A percentile compares a stretch with the other conserved stretches of the same genome.
These are phyloP conservation scores for Periophthalmus modestus DNA, from an alignment of 2,113 vertebrate species.

Conservation along the genomic window DNA sequence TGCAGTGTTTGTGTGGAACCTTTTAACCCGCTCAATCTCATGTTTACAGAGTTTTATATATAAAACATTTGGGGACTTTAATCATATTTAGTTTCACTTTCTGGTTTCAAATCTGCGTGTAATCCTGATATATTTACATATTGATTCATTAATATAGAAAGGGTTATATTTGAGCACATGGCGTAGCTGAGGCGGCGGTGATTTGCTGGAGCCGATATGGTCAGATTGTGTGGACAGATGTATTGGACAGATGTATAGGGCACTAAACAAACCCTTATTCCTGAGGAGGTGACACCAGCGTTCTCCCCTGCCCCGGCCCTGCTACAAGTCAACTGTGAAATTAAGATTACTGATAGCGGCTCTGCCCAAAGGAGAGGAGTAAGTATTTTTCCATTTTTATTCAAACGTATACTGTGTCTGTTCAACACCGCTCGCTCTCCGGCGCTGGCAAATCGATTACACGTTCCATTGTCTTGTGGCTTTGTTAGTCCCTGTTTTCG, in stretches of 20 bases:
- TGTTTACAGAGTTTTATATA: not conserved
- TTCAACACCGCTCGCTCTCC: constrained; percentile 46
- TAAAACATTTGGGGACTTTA: not conserved
- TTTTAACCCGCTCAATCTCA: not conserved
- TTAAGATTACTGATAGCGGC: constrained; percentile 65
- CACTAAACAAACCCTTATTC: constrained; percentile 56
- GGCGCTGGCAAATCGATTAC: constrained; percentile 62
- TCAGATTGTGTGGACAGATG: constrained; percentile 75
- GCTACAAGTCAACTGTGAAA: constrained; percentile 75
- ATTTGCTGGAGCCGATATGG: constrained; percentile 63
- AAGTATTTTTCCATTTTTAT: constrained; percentile 56
- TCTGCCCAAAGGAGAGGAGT: constrained; percentile 45
- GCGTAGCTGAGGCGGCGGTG: constrained; percentile 31
- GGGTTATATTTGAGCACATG: constrained; percentile 5
- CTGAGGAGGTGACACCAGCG: constrained; percentile 57
- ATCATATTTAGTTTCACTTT: constrained; percentile 1
- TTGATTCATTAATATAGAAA: not conserved
- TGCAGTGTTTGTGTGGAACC: constrained; percentile 13
- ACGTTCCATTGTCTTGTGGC: constrained; percentile 48
- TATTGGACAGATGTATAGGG: constrained; percentile 69
- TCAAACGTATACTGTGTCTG: constrained; percentile 57
- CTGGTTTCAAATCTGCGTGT: not conserved
- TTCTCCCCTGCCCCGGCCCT: constrained; percentile 33
- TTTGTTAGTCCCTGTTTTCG: constrained; percentile 55
- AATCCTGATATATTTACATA: not conserved